Conservation (phyloP, 2,797 vertebrate genomes). For the Vipera ursinii region DNA sequence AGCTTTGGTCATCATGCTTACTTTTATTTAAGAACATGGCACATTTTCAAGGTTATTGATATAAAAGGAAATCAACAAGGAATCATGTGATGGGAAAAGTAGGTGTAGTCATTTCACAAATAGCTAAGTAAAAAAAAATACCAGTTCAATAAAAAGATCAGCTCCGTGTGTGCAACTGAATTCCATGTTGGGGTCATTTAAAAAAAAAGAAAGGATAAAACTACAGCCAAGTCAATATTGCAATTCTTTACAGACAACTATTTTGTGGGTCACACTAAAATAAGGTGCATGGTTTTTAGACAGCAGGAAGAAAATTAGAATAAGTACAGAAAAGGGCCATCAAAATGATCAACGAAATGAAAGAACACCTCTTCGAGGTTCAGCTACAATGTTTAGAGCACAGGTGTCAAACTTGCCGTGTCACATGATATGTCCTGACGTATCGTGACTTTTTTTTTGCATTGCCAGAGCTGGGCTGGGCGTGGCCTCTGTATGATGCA, state of each 20-base stretch:
- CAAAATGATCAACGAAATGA: background rate
- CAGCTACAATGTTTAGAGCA: background rate
- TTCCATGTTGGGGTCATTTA: background rate
- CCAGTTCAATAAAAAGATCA: background rate
- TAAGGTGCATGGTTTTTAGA: background rate
- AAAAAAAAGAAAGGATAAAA: background rate
- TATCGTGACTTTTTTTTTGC: too few species aligned
- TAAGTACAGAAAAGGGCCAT: background rate
- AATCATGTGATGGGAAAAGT: background rate
- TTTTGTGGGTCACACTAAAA: background rate
- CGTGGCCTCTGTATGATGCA: too few species aligned
- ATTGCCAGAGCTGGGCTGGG: too few species aligned
- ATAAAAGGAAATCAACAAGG: background rate
- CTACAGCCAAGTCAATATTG: background rate
- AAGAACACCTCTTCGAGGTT: background rate
- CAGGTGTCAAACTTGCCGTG: too few species aligned
- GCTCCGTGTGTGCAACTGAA: background rate
- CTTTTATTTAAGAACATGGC: background rate
- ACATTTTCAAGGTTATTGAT: background rate
- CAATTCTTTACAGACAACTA: background rate
- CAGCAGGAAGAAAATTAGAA: background rate
- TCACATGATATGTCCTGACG: too few species aligned
- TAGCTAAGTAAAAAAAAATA: background rate
- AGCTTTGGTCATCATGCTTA: constrained; percentile 36
- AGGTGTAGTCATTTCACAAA: background rate